These are phyloP conservation scores for Sinonovacula constricta DNA, from an alignment of 1,140 invertebrate species.

Conservation along the genomic window DNA sequence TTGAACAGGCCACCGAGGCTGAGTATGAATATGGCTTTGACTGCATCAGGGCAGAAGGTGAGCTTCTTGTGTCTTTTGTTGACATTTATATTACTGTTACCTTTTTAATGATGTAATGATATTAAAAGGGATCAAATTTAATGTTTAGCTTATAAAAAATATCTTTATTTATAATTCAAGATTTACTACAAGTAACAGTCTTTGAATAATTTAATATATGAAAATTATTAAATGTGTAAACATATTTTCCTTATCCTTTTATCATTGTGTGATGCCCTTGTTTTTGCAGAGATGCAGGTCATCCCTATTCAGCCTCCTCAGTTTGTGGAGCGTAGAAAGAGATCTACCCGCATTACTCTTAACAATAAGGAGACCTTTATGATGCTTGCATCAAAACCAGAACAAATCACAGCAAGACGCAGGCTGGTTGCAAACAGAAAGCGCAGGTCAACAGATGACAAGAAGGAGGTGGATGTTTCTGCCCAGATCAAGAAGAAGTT, in stretches of 20 bases:
- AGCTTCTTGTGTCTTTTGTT: no score
- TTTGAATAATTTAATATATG: no score
- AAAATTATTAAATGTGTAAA: no score
- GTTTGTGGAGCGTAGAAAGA: constrained; percentile 61
- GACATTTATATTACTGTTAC: no score
- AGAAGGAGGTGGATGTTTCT: constrained; percentile 29
- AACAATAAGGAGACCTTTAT: constrained; percentile 61
- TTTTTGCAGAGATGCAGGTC: constrained; percentile 65
- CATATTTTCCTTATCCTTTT: no score
- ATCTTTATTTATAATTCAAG: no score
- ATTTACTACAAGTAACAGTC: no score
- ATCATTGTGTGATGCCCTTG: no score
- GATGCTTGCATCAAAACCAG: constrained; percentile 14
- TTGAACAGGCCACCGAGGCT: constrained; percentile 93
- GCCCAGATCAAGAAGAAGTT: constrained; percentile 55
- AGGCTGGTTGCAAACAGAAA: constrained; percentile 42
- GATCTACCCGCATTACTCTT: constrained; percentile 49
- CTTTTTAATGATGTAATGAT: no score
- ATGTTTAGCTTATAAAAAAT: no score
- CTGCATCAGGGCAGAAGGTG: constrained; percentile 95
- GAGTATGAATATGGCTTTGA: constrained; percentile 96
- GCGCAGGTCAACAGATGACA: constrained; percentile 21
- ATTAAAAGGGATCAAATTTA: no score
- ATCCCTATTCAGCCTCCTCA: constrained; percentile 67
- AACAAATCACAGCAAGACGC: constrained; percentile 34